Conservation (phyloP, 2,113 vertebrate genomes). For the Rhinolophus sinicus region DNA sequence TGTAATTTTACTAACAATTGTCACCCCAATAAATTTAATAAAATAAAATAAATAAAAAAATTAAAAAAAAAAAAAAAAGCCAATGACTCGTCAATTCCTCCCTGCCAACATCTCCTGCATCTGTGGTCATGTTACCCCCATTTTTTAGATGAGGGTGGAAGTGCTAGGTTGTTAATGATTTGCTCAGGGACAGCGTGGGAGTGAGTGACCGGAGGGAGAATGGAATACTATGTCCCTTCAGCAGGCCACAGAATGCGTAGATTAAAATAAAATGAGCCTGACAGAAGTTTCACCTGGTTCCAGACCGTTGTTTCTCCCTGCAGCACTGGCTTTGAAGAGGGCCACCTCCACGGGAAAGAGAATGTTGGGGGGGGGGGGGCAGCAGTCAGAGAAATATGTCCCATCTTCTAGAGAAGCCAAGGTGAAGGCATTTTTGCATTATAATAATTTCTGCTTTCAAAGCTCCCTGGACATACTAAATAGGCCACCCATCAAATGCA, state of each 20-base stretch:
- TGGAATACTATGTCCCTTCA: background rate
- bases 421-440: background rate
- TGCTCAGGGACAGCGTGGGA: background rate
- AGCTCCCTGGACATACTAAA: background rate
- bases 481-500: background rate
- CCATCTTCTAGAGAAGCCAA: background rate
- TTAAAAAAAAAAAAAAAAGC: too few species aligned
- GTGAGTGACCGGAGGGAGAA: background rate
- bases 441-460: background rate
- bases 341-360: background rate
- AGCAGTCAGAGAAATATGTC: background rate
- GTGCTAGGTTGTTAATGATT: background rate
- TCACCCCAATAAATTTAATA: too few species aligned
- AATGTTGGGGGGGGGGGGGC: background rate
- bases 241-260: fast-evolving
- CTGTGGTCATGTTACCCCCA: background rate
- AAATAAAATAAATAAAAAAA: too few species aligned
- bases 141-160: background rate
- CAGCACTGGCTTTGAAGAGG: background rate
- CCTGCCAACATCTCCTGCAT: background rate
- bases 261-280: background rate
- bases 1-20: too few species aligned
- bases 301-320: background rate
- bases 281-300: background rate
- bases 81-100: background rate